These are phyloP conservation scores for Acleris literana DNA, from an alignment of 2,888 invertebrate genomes.

Conservation along the genomic window DNA sequence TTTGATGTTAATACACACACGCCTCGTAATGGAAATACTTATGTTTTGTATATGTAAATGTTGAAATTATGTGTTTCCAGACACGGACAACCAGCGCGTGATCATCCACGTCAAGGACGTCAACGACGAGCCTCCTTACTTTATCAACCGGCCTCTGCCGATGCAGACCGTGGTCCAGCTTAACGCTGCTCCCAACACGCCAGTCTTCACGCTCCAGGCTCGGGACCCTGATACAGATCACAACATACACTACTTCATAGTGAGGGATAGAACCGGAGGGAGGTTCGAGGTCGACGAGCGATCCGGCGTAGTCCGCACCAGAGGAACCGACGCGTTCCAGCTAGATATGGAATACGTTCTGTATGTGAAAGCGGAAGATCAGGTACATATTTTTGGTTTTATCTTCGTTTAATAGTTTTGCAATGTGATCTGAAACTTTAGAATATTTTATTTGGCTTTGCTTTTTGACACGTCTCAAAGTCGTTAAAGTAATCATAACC, in stretches of 20 bases:
- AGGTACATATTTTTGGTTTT: slow-evolving; percentile 64
- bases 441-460: no score
- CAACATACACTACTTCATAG: slow-evolving; percentile 97
- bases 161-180: slow-evolving; percentile 99
- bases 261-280: slow-evolving; percentile 93
- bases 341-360: slow-evolving; percentile 98
- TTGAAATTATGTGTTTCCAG: slow-evolving; percentile 78
- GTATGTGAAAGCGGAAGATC: slow-evolving; percentile 98
- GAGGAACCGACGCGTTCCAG: slow-evolving; percentile 96
- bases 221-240: slow-evolving; percentile 98
- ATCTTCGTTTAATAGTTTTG: no score
- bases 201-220: slow-evolving; percentile 98
- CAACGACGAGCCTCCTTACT: slow-evolving; percentile 98
- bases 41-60: not conserved
- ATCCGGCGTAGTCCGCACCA: slow-evolving; percentile 95
- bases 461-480: not conserved
- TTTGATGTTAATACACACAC: not conserved
- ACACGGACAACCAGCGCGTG: slow-evolving; percentile 97
- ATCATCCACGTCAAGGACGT: slow-evolving; percentile 97
- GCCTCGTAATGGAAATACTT: not conserved
- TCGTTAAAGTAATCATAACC: no score
- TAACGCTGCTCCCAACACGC: slow-evolving; percentile 97
- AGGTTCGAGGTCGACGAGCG: slow-evolving; percentile 94
- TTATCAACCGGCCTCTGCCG: slow-evolving; percentile 97
- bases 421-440: no score